Evolutionary conservation across 2,797 vertebrate species (phyloP).

Genomic region (Acipenser transmontanus): DNA sequence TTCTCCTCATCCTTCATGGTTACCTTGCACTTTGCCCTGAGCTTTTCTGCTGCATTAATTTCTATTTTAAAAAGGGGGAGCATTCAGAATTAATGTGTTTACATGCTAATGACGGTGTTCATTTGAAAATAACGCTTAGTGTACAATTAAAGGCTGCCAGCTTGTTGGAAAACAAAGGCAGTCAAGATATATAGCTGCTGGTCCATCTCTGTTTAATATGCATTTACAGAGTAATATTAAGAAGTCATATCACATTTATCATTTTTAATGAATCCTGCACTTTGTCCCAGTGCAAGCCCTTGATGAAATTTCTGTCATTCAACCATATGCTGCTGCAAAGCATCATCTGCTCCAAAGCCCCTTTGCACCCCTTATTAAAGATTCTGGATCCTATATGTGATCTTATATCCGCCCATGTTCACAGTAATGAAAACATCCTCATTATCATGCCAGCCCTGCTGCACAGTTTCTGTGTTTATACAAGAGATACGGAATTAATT

Average conservation of each 20-base stretch:
- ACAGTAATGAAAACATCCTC: slow-evolving; percentile 31
- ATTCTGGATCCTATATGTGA: slow-evolving; percentile 33
- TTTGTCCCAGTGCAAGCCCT: slow-evolving; percentile 37
- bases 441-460: slow-evolving; percentile 40
- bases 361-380: slow-evolving; percentile 10
- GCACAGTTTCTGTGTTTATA: slow-evolving; percentile 35
- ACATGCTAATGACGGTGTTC: slow-evolving; percentile 35
- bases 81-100: slow-evolving; percentile 8
- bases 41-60: neutral
- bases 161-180: slow-evolving; percentile 38
- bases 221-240: slow-evolving; percentile 29
- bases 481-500: slow-evolving; percentile 42
- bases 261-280: slow-evolving; percentile 52
- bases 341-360: slow-evolving; percentile 48
- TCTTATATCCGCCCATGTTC: slow-evolving; percentile 36
- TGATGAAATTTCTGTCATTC: slow-evolving; percentile 52
- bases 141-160: slow-evolving; percentile 38
- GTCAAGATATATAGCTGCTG: slow-evolving; percentile 33
- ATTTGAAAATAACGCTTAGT: slow-evolving; percentile 41
- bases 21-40: no score
- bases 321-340: slow-evolving; percentile 49
- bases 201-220: slow-evolving; percentile 33
- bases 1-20: no score
- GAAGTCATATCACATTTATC: slow-evolving; percentile 44
- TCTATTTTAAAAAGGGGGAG: neutral